Conservation (phyloP, 2,797 vertebrate genomes). For the Sciurus carolinensis region DNA sequence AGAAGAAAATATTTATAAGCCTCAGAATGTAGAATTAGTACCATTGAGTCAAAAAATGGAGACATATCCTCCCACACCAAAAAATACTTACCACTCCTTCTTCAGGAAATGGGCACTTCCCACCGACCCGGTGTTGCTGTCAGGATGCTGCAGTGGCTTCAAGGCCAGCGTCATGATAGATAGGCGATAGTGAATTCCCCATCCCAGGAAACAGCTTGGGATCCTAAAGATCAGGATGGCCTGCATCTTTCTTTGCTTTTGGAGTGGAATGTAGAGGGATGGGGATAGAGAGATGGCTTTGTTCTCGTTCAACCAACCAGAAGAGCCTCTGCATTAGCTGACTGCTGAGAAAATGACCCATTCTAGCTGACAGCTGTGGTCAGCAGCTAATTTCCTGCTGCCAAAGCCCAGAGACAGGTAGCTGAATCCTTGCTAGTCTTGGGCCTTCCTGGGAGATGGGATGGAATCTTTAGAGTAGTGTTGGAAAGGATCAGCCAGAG, state of each 20-base stretch:
- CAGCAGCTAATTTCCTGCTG: neutral
- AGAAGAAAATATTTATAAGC: neutral
- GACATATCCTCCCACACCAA: neutral
- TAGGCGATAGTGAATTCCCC: neutral
- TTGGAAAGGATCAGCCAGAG: neutral
- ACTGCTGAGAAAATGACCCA: neutral
- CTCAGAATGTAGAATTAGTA: neutral
- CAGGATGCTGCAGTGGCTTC: neutral
- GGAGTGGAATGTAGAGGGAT: neutral
- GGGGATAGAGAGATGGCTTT: neutral
- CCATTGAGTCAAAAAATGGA: conserved; percentile 26
- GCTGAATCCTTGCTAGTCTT: neutral
- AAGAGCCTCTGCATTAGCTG: neutral
- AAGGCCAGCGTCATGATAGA: neutral
- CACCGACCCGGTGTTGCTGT: neutral
- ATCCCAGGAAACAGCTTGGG: neutral
- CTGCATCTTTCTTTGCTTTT: neutral
- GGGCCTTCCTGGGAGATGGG: neutral
- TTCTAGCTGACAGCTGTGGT: neutral
- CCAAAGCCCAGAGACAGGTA: neutral
- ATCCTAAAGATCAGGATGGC: neutral
- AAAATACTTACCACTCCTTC: neutral
- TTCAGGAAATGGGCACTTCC: neutral
- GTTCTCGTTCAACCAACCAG: neutral
- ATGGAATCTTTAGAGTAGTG: neutral